phyloP scores from a whole-genome alignment of 1,140 invertebrate genomes.

The Micrasema minimum region DNA sequence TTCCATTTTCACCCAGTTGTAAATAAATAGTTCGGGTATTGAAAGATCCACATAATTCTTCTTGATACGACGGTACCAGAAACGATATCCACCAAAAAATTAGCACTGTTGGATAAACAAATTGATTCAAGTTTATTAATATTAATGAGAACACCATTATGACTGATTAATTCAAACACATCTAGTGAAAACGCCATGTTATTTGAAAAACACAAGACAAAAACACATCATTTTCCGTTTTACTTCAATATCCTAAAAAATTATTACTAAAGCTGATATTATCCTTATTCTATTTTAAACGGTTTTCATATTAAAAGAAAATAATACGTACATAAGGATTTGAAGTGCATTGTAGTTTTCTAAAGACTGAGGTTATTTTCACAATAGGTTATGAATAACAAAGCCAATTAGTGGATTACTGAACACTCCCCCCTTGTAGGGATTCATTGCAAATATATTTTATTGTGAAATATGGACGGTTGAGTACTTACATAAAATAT shows the following conservation, averaged over 20 bases:
- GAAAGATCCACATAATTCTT: slow-evolving; percentile 42
- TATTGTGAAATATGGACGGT: slow-evolving; percentile 20
- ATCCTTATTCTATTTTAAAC: too few relatives aligned
- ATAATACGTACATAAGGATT: slow-evolving; percentile 27
- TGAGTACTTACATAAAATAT: background rate
- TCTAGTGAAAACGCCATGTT: too few relatives aligned
- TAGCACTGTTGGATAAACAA: slow-evolving; percentile 22
- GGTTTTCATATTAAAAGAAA: slow-evolving; percentile 21
- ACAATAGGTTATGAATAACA: slow-evolving; percentile 20
- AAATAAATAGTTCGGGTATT: slow-evolving; percentile 43
- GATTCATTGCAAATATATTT: slow-evolving; percentile 45
- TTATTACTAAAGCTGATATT: too few relatives aligned
- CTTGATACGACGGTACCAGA: slow-evolving; percentile 32
- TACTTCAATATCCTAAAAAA: too few relatives aligned
- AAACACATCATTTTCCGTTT: too few relatives aligned
- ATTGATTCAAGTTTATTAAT: too few relatives aligned
- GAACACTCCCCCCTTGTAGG: slow-evolving; percentile 33
- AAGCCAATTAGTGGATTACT: slow-evolving; percentile 46
- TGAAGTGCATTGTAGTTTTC: slow-evolving; percentile 32
- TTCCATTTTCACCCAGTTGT: slow-evolving; percentile 46
- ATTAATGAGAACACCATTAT: too few relatives aligned
- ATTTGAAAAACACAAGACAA: too few relatives aligned
- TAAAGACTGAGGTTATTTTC: slow-evolving; percentile 46
- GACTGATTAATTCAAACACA: too few relatives aligned
- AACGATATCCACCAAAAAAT: slow-evolving; percentile 34